A percentile compares a stretch with the other conserved stretches of the same genome.
Conservation (phyloP, 2,113 vertebrate genomes). For the Helogale parvula region DNA sequence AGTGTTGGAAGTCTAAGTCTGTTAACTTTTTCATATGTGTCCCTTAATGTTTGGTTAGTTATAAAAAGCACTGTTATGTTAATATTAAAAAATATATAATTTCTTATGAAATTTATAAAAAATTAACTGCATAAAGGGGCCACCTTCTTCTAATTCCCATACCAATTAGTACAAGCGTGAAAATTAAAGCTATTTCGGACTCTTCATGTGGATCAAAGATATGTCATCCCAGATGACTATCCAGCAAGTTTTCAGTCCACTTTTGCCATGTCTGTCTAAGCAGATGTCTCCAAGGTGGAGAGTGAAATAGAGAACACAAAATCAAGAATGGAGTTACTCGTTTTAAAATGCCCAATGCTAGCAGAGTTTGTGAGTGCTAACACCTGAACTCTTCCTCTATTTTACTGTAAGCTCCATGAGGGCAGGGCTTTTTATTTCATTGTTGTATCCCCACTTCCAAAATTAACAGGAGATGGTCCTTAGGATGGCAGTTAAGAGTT, state of each 20-base stretch:
- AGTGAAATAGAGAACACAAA: neutral
- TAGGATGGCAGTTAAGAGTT: neutral
- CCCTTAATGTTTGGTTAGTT: neutral
- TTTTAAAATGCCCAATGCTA: neutral
- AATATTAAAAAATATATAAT: neutral
- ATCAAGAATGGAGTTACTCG: neutral
- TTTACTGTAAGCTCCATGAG: neutral
- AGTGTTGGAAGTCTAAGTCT: neutral
- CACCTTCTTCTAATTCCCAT: neutral
- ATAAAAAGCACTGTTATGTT: neutral
- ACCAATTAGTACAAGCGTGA: neutral
- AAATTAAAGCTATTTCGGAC: neutral
- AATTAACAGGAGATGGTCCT: neutral
- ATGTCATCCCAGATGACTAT: neutral
- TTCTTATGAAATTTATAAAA: neutral
- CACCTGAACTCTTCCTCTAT: neutral
- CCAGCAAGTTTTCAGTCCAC: neutral
- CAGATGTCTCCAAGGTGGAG: neutral
- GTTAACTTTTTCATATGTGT: neutral
- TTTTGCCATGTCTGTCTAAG: neutral
- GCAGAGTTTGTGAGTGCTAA: neutral
- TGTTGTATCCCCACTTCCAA: neutral
- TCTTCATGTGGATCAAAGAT: neutral
- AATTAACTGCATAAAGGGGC: neutral
- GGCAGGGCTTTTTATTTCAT: neutral